phyloP scores from a whole-genome alignment of 2,888 invertebrate genomes.

The Diploptera punctata region DNA sequence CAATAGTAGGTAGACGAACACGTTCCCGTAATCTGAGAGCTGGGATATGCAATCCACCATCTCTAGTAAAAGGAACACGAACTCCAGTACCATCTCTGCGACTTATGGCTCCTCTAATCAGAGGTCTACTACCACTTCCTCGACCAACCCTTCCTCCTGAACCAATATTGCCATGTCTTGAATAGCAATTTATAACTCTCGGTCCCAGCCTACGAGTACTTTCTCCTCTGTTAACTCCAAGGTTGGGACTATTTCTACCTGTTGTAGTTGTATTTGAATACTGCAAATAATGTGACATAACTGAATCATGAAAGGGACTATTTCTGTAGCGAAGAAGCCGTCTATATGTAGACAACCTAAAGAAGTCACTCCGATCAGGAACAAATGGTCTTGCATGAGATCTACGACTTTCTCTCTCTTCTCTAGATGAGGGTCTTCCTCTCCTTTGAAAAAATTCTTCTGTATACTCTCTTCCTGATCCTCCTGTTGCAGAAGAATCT shows the following conservation, averaged over 20 bases:
- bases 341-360: background rate
- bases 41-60: background rate
- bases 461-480: too few species aligned
- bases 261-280: too few species aligned
- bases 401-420: background rate
- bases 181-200: background rate
- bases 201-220: background rate
- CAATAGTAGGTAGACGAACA: too few species aligned
- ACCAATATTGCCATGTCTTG: background rate
- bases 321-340: background rate
- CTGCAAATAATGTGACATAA: too few species aligned
- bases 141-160: background rate
- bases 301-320: background rate
- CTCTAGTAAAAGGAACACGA: background rate
- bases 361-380: background rate
- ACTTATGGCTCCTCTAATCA: conserved; percentile 35
- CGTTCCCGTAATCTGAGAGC: background rate
- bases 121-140: conserved; percentile 24
- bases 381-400: background rate
- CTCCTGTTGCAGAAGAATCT: too few species aligned
- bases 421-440: too few species aligned
- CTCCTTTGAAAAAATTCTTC: too few species aligned
- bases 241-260: too few species aligned
- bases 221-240: background rate
- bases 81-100: background rate